A percentile compares a stretch with the other conserved stretches of the same genome.
phyloP scores from a whole-genome alignment of 2,113 vertebrate genomes.

The Hypanus sabinus region DNA sequence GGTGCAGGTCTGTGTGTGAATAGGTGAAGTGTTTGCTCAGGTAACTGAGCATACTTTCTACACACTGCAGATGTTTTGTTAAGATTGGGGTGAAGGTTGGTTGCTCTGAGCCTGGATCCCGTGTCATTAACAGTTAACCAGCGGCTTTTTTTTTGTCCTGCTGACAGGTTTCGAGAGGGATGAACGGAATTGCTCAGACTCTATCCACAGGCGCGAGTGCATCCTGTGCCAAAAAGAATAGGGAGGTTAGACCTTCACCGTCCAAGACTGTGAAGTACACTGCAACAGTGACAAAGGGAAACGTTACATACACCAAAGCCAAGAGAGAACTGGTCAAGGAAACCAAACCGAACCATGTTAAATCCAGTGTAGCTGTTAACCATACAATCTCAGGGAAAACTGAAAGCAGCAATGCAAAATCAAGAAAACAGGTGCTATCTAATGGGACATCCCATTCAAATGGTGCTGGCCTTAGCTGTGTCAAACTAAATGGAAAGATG shows the following conservation, averaged over 20 bases:
- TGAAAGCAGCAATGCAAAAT: constrained; percentile 99
- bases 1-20: background rate
- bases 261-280: constrained; percentile 99
- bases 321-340: constrained; percentile 97
- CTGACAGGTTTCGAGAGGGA: constrained; percentile 75
- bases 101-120: background rate
- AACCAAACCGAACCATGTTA: constrained; percentile 95
- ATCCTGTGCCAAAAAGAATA: constrained; percentile 88
- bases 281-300: constrained; percentile 97
- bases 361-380: constrained; percentile 80
- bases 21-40: background rate
- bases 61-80: background rate
- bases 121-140: background rate
- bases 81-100: too few species aligned
- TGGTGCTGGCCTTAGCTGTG: constrained; percentile 53
- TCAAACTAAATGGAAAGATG: constrained; percentile 81
- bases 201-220: constrained; percentile 70
- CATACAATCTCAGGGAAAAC: constrained; percentile 96
- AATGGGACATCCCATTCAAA: constrained; percentile 62
- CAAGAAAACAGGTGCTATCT: constrained; percentile 99
- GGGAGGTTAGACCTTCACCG: constrained; percentile 91
- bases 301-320: constrained; percentile 99
- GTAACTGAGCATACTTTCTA: background rate
- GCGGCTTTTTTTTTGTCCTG: background rate
- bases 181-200: constrained; percentile 83